These are phyloP conservation scores for Nomada flava DNA, from an alignment of 2,888 invertebrate genomes.

Conservation along the genomic window DNA sequence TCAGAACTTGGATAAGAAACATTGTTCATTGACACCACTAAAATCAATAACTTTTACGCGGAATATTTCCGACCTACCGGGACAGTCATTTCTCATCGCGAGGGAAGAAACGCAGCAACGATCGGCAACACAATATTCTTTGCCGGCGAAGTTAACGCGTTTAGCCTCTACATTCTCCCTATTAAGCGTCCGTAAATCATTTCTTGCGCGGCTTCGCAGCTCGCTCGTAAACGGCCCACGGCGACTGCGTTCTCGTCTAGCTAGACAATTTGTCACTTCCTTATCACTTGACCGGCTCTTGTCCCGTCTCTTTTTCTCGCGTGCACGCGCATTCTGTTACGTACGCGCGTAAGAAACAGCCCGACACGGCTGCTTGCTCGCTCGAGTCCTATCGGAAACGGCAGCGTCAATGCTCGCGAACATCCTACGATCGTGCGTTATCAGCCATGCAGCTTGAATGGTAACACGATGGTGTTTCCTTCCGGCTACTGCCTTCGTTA, in stretches of 20 bases:
- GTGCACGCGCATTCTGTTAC: conserved; percentile 39
- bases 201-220: conserved; percentile 26
- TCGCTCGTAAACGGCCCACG: conserved; percentile 36
- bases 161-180: conserved; percentile 15
- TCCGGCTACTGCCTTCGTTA: conserved; percentile 60
- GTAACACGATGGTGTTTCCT: conserved; percentile 61
- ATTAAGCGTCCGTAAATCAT: conserved; percentile 32
- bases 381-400: conserved; percentile 57
- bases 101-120: not conserved
- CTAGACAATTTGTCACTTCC: conserved; percentile 82
- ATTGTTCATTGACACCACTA: too few species aligned
- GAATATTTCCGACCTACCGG: too few species aligned
- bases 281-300: conserved; percentile 76
- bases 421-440: conserved; percentile 68
- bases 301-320: conserved; percentile 52
- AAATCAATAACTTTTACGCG: too few species aligned
- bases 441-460: conserved; percentile 49
- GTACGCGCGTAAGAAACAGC: conserved; percentile 30
- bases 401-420: conserved; percentile 66
- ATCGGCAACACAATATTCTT: not conserved
- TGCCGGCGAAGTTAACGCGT: conserved; percentile 9
- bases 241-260: conserved; percentile 72
- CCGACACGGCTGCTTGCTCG: conserved; percentile 7
- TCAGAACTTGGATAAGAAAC: too few species aligned
- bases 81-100: too few species aligned